Evolutionary conservation across 2,797 vertebrate species (phyloP), one percentile per base, ranked within the genome.

Genomic region (Synaphobranchus kaupii): DNA sequence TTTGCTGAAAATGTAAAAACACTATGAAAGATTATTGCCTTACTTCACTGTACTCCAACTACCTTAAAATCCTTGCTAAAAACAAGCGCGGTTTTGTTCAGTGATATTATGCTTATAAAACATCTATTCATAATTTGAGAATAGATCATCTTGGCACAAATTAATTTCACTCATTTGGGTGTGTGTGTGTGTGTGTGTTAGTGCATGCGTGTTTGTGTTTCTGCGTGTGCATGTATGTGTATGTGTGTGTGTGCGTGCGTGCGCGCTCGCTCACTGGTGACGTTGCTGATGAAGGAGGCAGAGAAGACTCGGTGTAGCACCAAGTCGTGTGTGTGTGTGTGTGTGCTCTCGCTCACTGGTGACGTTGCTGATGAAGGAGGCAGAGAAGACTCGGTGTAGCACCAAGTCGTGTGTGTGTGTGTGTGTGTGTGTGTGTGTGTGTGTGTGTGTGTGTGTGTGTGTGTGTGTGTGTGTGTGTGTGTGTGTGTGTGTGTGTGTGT

Each of bases 271-370:
- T 31, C 92, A 98, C 98, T 97, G 90, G 95, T 97, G 86, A 98
- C 93, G 0, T 97, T 97, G 94, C 92, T 96, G 94, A 98, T 97
- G 94, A 99, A 98, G 81, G 95, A 92, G 0, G 96, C 94, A 13
- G 97, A 98, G 93, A 99, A n/a, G n/a, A n/a, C n/a, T n/a, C 96
- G 93, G 90, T 96, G 96, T 88, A 98, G 94, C 80, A 97, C 96
- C 0, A 92, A 91, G n/a, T 95, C 93, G 86, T n/a, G 44, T 66
- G 44, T 25, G 12, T 80, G 9, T 39, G 63, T 13, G 63, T 15
- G 22, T 50, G 39, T 28, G 83, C 28, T 9, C 4, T 5, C 63
- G 93, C 96, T 31, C 92, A 98, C 98, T 97, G 90, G 95, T 97
- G 86, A 98, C 93, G 0, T 97, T 97, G 94, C 92, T 96, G 94